Conservation (phyloP, 2,888 invertebrate genomes). For the Tinea trinotella region DNA sequence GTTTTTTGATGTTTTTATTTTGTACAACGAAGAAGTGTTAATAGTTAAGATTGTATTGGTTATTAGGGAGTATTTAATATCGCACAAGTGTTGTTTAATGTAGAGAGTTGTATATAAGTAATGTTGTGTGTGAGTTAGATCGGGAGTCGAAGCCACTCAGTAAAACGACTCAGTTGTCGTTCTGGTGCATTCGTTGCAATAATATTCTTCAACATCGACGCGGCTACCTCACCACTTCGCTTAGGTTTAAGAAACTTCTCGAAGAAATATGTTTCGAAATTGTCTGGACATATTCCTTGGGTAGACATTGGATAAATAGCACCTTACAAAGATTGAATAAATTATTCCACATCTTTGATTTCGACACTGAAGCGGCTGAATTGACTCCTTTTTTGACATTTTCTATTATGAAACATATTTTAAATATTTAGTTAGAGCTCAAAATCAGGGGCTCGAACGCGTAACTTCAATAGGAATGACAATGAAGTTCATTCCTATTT, state of each 20-base stretch:
- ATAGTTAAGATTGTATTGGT: neutral
- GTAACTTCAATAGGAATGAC: too few species aligned
- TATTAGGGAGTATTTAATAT: neutral
- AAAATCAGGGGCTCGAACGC: too few species aligned
- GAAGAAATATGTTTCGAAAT: constrained; percentile 4
- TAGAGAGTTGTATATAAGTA: neutral
- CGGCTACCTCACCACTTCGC: neutral
- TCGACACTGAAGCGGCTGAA: constrained; percentile 15
- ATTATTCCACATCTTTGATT: neutral
- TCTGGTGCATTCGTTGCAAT: neutral
- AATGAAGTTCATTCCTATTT: too few species aligned
- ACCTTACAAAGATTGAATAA: neutral
- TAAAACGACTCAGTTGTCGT: neutral
- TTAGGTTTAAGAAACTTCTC: constrained; percentile 5
- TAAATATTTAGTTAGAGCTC: too few species aligned
- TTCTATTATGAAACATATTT: too few species aligned
- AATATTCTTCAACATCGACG: neutral
- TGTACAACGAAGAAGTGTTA: neutral
- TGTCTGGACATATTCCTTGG: constrained; percentile 1
- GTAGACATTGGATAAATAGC: neutral
- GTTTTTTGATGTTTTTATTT: neutral
- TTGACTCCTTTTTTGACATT: constrained; percentile 17
- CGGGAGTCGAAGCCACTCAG: constrained; percentile 9
- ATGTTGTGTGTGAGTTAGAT: neutral
- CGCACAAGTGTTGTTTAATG: neutral